Conservation (phyloP, 2,888 invertebrate genomes). For the Venustoraphidia nigricollis region DNA sequence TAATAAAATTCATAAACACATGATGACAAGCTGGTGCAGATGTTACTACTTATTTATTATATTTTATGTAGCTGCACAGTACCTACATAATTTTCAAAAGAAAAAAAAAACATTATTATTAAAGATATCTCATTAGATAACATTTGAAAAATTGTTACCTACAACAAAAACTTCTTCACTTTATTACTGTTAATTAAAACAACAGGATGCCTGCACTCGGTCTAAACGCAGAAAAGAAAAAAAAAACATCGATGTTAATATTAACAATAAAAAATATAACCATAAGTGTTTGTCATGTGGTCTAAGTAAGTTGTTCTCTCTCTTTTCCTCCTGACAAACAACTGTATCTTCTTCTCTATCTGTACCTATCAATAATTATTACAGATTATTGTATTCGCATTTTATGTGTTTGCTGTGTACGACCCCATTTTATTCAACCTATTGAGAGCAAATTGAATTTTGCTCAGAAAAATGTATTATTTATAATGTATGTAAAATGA, state of each 20-base stretch:
- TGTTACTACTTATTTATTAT: neutral
- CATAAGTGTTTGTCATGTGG: neutral
- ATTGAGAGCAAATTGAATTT: too few relatives aligned
- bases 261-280: neutral
- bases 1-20: neutral
- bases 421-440: too few relatives aligned
- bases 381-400: too few relatives aligned
- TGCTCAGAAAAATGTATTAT: too few relatives aligned
- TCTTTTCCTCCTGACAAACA: too few relatives aligned
- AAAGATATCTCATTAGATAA: neutral
- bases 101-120: neutral
- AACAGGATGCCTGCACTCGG: neutral
- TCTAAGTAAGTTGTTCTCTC: too few relatives aligned
- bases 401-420: too few relatives aligned
- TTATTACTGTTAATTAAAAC: neutral
- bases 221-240: neutral
- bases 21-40: neutral
- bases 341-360: too few relatives aligned
- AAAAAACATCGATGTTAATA: neutral
- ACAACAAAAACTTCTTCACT: neutral
- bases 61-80: slow-evolving; percentile 16
- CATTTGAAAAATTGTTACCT: neutral
- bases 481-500: neutral
- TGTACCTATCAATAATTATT: too few relatives aligned
- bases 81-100: slow-evolving; percentile 14